Evolutionary conservation across 1,140 invertebrate species (phyloP).

Genomic region (Drosophila nasuta): DNA sequence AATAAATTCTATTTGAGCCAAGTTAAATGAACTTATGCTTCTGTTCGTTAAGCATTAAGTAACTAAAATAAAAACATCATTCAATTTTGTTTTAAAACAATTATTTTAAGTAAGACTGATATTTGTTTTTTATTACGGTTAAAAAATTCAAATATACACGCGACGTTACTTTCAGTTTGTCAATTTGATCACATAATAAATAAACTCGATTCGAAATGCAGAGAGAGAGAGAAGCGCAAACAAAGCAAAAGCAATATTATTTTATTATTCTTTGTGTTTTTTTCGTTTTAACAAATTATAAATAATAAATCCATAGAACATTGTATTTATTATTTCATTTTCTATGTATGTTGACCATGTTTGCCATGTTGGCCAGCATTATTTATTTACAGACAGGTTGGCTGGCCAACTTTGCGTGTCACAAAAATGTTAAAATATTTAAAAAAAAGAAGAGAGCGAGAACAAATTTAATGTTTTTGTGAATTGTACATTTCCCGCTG

Average conservation of each 20-base stretch:
- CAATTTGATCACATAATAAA: slow-evolving; percentile 21
- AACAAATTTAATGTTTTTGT: slow-evolving; percentile 8
- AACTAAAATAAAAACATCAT: no score
- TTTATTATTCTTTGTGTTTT: slow-evolving; percentile 27
- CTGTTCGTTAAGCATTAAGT: no score
- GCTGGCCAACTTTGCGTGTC: slow-evolving; percentile 54
- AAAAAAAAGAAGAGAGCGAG: slow-evolving; percentile 15
- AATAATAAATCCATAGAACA: slow-evolving; percentile 43
- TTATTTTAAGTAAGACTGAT: not conserved
- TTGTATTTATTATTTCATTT: slow-evolving; percentile 53
- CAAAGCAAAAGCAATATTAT: slow-evolving; percentile 20
- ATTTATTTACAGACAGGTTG: slow-evolving; percentile 46
- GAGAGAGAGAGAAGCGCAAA: not conserved
- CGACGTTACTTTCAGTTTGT: not conserved
- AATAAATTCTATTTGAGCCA: no score
- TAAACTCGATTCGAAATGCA: slow-evolving; percentile 7
- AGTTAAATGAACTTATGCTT: no score
- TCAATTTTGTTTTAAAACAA: no score
- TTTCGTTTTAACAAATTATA: slow-evolving; percentile 39
- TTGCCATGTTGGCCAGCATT: slow-evolving; percentile 33
- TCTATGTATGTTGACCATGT: slow-evolving; percentile 43
- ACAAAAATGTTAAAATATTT: slow-evolving; percentile 47
- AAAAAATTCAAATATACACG: not conserved
- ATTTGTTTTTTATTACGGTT: not conserved
- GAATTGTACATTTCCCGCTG: not conserved